phyloP scores from a whole-genome alignment of 2,113 vertebrate genomes.

The Hyperoodon ampullatus region DNA sequence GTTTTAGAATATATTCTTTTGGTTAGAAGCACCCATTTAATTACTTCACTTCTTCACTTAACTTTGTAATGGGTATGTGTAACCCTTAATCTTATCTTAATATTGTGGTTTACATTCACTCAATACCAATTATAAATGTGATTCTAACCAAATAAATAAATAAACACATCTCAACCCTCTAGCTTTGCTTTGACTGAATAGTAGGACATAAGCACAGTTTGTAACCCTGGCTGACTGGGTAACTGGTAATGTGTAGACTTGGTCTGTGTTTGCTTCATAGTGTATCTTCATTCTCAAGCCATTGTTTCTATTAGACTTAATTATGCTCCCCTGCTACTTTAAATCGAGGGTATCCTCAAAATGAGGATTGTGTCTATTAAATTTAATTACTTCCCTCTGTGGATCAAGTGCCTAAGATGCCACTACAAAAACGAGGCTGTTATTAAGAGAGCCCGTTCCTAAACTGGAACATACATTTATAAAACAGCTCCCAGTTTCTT shows the following conservation, averaged over 20 bases:
- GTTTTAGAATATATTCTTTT: not conserved
- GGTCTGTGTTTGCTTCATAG: not conserved
- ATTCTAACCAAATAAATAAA: not conserved
- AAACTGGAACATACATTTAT: not conserved
- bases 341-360: constrained; percentile 34
- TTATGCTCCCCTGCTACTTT: constrained; percentile 48
- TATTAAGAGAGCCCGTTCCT: not conserved
- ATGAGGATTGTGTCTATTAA: constrained; percentile 46
- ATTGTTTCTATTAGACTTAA: constrained; percentile 46
- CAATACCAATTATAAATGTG: not conserved
- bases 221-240: not conserved
- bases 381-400: constrained; percentile 62
- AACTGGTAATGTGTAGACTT: not conserved
- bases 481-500: not conserved
- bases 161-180: not conserved
- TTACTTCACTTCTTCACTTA: not conserved
- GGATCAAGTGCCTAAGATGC: constrained; percentile 40
- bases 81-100: not conserved
- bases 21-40: not conserved
- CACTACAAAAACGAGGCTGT: not conserved
- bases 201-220: not conserved
- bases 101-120: not conserved
- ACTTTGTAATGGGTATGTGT: not conserved
- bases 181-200: not conserved
- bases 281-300: not conserved